Percentiles rank a stretch among this genome's conserved stretches.
phyloP scores from a whole-genome alignment of 1,140 invertebrate genomes.

The Drosophila ananassae region DNA sequence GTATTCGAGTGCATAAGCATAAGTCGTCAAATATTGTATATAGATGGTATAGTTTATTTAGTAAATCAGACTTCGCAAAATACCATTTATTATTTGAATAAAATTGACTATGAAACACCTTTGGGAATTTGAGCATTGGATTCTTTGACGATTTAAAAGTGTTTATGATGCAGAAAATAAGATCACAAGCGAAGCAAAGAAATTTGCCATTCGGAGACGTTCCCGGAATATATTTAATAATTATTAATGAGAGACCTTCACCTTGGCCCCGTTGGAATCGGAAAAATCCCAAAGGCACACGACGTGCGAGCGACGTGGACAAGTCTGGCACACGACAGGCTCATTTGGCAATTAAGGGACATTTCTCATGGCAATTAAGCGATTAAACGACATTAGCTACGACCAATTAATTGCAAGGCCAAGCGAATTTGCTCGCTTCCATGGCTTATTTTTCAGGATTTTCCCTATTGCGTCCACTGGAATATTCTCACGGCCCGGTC shows the following conservation, averaged over 20 bases:
- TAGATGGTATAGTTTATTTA: too few relatives aligned
- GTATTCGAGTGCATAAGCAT: too few relatives aligned
- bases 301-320: constrained; percentile 8
- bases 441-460: constrained; percentile 15
- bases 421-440: constrained; percentile 12
- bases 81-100: too few relatives aligned
- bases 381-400: constrained; percentile 74
- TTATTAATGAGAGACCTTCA: constrained; percentile 41
- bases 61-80: too few relatives aligned
- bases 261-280: constrained; percentile 7
- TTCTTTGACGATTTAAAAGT: too few relatives aligned
- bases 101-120: too few relatives aligned
- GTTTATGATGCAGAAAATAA: too few relatives aligned
- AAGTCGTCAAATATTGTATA: too few relatives aligned
- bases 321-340: constrained; percentile 66
- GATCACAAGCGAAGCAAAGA: too few relatives aligned
- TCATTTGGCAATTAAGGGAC: constrained; percentile 6
- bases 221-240: constrained; percentile 41
- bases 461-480: constrained; percentile 16
- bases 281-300: constrained; percentile 58
- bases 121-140: too few relatives aligned
- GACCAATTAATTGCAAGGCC: constrained; percentile 64
- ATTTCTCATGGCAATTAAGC: constrained; percentile 66
- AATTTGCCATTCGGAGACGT: not conserved
- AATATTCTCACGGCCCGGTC: constrained; percentile 56